Evolutionary conservation across 2,888 invertebrate species (phyloP).

Genomic region (Polietes domitor): DNA sequence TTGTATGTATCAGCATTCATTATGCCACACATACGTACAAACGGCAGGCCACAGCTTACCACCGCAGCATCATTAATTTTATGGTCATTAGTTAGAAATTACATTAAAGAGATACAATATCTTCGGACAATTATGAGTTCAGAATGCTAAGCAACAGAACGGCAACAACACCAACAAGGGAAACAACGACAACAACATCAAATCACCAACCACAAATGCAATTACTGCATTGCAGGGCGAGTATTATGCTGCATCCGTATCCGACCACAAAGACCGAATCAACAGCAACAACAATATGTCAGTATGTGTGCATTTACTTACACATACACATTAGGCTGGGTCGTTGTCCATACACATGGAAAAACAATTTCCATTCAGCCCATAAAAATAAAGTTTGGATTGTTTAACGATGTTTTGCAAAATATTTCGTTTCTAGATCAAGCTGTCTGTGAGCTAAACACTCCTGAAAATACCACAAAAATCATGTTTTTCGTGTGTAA

Average conservation of each 20-base stretch:
- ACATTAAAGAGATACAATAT: constrained; percentile 23
- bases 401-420: no score
- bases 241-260: neutral
- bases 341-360: no score
- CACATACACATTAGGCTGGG: no score
- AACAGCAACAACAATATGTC: no score
- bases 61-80: constrained; percentile 1
- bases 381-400: no score
- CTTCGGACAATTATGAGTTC: constrained; percentile 22
- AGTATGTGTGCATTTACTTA: no score
- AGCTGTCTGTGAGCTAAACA: no score
- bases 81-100: neutral
- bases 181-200: neutral
- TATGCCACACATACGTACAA: neutral
- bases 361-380: no score
- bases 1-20: neutral
- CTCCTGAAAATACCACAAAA: no score
- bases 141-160: neutral
- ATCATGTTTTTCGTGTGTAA: no score
- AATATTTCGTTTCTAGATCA: no score
- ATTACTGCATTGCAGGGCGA: constrained; percentile 18
- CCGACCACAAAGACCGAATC: neutral
- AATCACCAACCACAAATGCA: constrained; percentile 11
- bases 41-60: neutral
- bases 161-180: neutral